Base-by-base conservation (phyloP, 2,797 vertebrate species). In the Syndactyla subalaris region DNA sequence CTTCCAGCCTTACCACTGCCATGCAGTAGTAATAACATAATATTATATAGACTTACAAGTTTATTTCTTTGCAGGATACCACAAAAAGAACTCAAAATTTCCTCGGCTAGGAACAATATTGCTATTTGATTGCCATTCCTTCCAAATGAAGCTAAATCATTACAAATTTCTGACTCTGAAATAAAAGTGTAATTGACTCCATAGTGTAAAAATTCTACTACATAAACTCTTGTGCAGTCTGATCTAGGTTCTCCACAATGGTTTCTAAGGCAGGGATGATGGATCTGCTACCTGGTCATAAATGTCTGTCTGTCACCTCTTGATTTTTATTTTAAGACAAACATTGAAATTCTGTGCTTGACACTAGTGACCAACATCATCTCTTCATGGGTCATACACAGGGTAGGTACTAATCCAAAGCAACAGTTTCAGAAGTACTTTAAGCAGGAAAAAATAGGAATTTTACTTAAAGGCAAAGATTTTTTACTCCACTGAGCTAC, bases 1-100 rank as follows among this genome's bases (percentile, higher is more conserved):
- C 85, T 93, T 95, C 93, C 96, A 96, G 89, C 72, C 89, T 80
- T 78, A 84, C 94, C 77, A 73, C 83, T 80, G 74, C 87, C 86
- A 76, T 58, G 38, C 48, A 90, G 43, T 38, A 72, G 29, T 70
- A 96, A 85, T 86, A 91, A 87, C 67, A 52, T 65, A 81, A 61
- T 77, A 54, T 61, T 84, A 79, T 75, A 85, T 22, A 87, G 70
- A 70, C 66, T 84, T 92, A 66, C 30, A 92, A 66, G 58, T 80
- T 91, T 51, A 77, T 83, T 96, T 92, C 76, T 88, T 85, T 73
- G 39, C 70, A 93, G 81, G 36, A 23, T 85, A 30, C 18, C 46
- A 65, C 22, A 15, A 85, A 92, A 84, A 87, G 67, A 91, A 46
- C 34, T 70, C n/a, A 5, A 85, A 78, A 26, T 85, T 92, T 92